Percentiles rank a stretch among this genome's conserved stretches.
Conservation (phyloP, 2,888 invertebrate species). For the Agrotis ipsilon region DNA sequence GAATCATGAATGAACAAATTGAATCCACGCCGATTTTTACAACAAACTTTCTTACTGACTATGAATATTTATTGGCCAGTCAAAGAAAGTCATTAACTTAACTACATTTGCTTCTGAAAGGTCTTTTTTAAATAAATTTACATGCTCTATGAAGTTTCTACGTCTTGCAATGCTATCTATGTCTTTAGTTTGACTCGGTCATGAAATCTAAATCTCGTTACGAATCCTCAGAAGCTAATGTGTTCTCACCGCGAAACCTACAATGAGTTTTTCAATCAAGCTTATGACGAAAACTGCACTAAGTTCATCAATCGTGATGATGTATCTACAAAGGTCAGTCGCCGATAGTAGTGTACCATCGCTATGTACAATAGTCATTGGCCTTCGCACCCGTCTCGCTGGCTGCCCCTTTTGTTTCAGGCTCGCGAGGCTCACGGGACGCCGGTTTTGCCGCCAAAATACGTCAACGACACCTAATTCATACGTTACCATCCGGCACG, state of each 20-base stretch:
- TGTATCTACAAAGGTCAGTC: constrained; percentile 81
- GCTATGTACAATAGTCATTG: constrained; percentile 78
- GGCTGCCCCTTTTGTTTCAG: constrained; percentile 87
- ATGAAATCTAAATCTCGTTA: constrained; percentile 18
- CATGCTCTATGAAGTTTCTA: constrained; percentile 10
- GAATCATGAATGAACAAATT: constrained; percentile 70
- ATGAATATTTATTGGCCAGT: constrained; percentile 53
- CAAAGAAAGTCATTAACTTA: constrained; percentile 46
- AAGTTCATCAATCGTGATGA: constrained; percentile 67
- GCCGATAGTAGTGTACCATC: constrained; percentile 77
- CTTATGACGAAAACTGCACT: constrained; percentile 45
- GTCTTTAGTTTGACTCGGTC: not conserved
- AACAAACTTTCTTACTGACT: constrained; percentile 63
- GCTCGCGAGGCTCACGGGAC: constrained; percentile 64
- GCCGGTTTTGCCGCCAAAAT: constrained; percentile 67
- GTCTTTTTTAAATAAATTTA: constrained; percentile 34
- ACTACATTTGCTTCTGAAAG: constrained; percentile 32
- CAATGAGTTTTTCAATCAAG: constrained; percentile 28
- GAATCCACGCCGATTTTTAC: constrained; percentile 61
- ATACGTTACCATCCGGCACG: constrained; percentile 76
- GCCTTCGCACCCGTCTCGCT: constrained; percentile 88
- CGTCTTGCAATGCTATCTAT: not conserved
- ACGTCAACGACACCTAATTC: constrained; percentile 84
- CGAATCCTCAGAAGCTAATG: not conserved
- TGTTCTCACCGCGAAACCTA: constrained; percentile 1